Conservation (phyloP, 1,140 invertebrate species). For the Brachionus asplanchnoidis region DNA sequence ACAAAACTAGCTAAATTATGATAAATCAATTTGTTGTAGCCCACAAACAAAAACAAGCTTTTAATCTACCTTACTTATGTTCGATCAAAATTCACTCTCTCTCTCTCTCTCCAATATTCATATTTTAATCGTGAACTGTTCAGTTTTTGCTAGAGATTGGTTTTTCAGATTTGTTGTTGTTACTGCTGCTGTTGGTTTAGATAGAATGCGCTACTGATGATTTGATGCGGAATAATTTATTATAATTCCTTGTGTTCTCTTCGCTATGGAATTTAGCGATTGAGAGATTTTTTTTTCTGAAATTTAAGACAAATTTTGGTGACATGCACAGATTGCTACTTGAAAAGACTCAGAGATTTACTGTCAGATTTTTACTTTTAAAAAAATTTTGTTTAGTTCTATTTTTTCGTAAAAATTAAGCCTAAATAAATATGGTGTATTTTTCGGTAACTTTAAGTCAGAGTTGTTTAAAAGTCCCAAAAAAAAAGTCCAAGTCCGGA, state of each 20-base stretch:
- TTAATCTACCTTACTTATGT: neutral
- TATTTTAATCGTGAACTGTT: neutral
- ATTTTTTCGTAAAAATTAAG: too few species aligned
- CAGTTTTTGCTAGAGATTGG: neutral
- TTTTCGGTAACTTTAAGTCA: too few species aligned
- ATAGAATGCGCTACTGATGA: neutral
- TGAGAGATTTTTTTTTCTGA: neutral
- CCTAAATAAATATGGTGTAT: too few species aligned
- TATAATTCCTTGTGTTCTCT: constrained; percentile 3
- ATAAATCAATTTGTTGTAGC: neutral
- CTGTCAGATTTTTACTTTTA: too few species aligned
- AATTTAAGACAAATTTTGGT: neutral
- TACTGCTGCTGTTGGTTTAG: neutral
- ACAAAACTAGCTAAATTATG: constrained; percentile 10
- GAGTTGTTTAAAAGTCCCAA: too few species aligned
- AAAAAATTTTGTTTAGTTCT: too few species aligned
- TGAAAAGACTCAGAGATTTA: too few species aligned
- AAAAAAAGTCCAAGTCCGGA: too few species aligned
- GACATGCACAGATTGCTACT: neutral
- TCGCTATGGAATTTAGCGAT: neutral
- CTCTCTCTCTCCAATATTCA: neutral
- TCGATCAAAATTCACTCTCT: neutral
- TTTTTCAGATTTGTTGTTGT: neutral
- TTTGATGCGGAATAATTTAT: constrained; percentile 12
- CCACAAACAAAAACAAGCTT: neutral